These are phyloP conservation scores for Theodoxus fluviatilis DNA, from an alignment of 2,888 invertebrate genomes.

Conservation along the genomic window DNA sequence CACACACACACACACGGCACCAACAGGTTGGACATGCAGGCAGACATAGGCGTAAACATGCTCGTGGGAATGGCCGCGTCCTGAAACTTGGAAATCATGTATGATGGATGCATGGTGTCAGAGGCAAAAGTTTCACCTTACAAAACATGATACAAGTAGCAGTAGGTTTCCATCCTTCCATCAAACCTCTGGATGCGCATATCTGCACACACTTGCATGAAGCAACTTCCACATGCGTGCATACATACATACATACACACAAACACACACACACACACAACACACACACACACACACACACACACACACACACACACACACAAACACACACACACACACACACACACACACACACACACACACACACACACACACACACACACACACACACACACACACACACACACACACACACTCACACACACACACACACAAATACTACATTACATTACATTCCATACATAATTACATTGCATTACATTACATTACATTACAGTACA, in stretches of 20 bases:
- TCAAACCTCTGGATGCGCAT: background rate
- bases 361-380: constrained; percentile 16
- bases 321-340: constrained; percentile 7
- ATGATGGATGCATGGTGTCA: no score
- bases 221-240: background rate
- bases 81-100: constrained; percentile 17
- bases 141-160: background rate
- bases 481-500: no score
- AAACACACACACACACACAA: background rate
- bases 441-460: no score
- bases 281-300: background rate
- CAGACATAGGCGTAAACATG: background rate
- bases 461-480: no score
- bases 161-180: background rate
- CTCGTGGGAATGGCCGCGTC: background rate
- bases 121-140: no score
- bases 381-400: background rate
- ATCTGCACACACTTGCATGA: background rate
- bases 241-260: no score
- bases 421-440: no score
- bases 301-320: constrained; percentile 8
- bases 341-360: constrained; percentile 24
- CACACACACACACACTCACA: background rate
- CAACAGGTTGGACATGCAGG: background rate
- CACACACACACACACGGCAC: background rate